Conservation (phyloP, 2,797 vertebrate genomes). For the Pseudochirops corinnae region DNA sequence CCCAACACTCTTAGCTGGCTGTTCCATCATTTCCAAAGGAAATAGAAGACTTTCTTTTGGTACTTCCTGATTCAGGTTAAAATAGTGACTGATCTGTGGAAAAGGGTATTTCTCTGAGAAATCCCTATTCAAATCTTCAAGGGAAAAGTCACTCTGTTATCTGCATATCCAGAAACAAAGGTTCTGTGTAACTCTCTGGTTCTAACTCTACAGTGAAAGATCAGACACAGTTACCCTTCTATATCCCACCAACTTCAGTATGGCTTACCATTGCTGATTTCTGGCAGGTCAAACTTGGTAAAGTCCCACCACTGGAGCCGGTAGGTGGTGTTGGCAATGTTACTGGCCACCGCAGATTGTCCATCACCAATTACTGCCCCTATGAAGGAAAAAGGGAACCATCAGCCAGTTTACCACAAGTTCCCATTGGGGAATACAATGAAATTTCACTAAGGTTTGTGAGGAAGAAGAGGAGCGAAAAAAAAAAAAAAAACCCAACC, state of each 20-base stretch:
- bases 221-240: neutral
- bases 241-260: neutral
- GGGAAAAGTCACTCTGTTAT: neutral
- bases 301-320: slow-evolving; percentile 99
- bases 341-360: slow-evolving; percentile 98
- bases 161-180: neutral
- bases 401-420: slow-evolving; percentile 19
- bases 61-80: neutral
- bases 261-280: slow-evolving; percentile 97
- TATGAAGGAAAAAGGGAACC: slow-evolving; percentile 74
- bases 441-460: slow-evolving; percentile 15
- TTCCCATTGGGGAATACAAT: slow-evolving; percentile 40
- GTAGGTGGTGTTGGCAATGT: slow-evolving; percentile 99
- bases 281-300: slow-evolving; percentile 98
- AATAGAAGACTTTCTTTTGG: neutral
- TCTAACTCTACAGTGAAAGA: slow-evolving; percentile 29
- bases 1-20: neutral
- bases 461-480: slow-evolving; percentile 31
- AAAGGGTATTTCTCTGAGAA: neutral
- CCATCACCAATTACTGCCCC: slow-evolving; percentile 98
- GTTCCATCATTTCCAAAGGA: neutral
- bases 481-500: neutral
- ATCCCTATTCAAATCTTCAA: neutral
- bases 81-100: neutral
- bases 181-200: slow-evolving; percentile 10